Conservation (phyloP, 2,797 vertebrate species). For the Phataginus tricuspis region DNA sequence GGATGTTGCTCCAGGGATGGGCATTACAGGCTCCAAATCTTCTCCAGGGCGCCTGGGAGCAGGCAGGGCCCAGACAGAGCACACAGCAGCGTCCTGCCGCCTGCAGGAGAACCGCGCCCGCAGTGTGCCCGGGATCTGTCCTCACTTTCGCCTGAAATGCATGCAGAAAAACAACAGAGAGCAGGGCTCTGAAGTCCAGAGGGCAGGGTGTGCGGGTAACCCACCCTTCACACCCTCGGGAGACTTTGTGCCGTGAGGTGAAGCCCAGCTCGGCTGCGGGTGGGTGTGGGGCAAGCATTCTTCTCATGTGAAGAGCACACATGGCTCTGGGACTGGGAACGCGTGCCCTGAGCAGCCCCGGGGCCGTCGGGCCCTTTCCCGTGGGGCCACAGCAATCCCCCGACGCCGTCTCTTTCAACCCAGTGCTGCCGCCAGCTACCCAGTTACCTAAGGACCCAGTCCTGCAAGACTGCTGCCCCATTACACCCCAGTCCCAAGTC, state of each 20-base stretch:
- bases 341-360: accelerated
- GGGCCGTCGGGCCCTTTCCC: neutral
- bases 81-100: neutral
- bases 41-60: accelerated
- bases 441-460: neutral
- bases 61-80: too few species aligned
- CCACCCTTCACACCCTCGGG: neutral
- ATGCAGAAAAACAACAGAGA: neutral
- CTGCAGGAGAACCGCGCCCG: neutral
- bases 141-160: neutral
- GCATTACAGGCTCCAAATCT: neutral
- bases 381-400: accelerated
- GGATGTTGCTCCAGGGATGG: accelerated
- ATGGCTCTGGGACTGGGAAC: too few species aligned
- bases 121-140: too few species aligned
- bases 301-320: neutral
- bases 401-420: accelerated
- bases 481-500: neutral
- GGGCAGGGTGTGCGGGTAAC: neutral
- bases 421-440: too few species aligned
- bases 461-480: neutral
- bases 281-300: too few species aligned
- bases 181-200: neutral
- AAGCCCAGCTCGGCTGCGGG: neutral
- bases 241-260: neutral